Base-by-base conservation (phyloP, 2,888 invertebrate genomes). In the Siphlonurus alternatus region DNA sequence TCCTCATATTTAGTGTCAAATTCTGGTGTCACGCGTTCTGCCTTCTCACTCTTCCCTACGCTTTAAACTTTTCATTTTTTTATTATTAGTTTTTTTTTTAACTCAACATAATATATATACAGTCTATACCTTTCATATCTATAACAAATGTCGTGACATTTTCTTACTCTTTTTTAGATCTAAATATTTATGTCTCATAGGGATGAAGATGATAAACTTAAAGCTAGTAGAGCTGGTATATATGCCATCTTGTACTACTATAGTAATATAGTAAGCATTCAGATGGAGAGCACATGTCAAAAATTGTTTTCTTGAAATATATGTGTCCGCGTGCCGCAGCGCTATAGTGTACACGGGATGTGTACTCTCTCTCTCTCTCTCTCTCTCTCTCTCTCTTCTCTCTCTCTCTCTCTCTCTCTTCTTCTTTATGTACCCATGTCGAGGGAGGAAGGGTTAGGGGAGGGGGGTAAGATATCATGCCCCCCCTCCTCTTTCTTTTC, bases 71-170 rank as follows among this genome's bases (percentile, higher is more conserved):
- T n/a, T n/a, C n/a, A n/a, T n/a, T n/a, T n/a, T n/a, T n/a, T n/a
- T n/a, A n/a, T n/a, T n/a, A n/a, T n/a, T n/a, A n/a, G n/a, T n/a
- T n/a, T n/a, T n/a, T n/a, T n/a, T n/a, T n/a, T n/a, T n/a, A n/a
- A n/a, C n/a, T n/a, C n/a, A n/a, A n/a, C n/a, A n/a, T n/a, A n/a
- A n/a, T n/a, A n/a, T n/a, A n/a, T n/a, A n/a, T n/a, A n/a, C n/a
- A 38, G 15, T 38, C 5, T 38, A 56, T 22, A 56, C 56, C 22
- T 56, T 56, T 56, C 56, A 56, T 56, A 56, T 56, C 56, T 56
- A 56, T 56, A 56, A 56, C 56, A 56, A 56, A 56, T 56, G 56
- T 56, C 56, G 22, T 56, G 56, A 56, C 56, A 56, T 56, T 56
- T 22, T 20, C 10, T n/a, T n/a, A 15, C 53, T 56, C n/a, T 56